Evolutionary conservation across 2,888 invertebrate species (phyloP).

Genomic region (Halictus ligatus): DNA sequence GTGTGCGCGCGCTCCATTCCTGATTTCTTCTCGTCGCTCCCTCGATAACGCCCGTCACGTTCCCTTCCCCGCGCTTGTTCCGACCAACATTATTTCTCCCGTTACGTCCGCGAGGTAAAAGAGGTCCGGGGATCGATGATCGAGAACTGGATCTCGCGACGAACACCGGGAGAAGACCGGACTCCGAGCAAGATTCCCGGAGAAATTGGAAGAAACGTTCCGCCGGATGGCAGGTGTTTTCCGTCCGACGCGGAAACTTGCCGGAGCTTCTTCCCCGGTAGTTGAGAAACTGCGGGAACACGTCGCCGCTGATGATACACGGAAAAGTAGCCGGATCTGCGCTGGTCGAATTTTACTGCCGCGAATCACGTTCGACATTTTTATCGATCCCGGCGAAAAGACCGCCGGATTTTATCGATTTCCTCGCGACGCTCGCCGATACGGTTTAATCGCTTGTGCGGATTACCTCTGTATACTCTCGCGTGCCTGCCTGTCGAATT

Average conservation of each 20-base stretch:
- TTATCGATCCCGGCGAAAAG: neutral
- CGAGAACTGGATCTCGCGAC: constrained; percentile 5
- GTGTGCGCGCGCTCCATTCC: neutral
- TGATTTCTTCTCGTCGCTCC: constrained; percentile 35
- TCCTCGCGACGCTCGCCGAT: too few relatives aligned
- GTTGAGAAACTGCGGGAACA: neutral
- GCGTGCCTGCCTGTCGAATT: neutral
- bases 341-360: neutral
- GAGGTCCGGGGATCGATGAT: neutral
- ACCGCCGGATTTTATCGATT: too few relatives aligned
- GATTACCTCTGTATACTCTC: neutral
- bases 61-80: constrained; percentile 21
- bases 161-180: neutral
- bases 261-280: neutral
- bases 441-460: neutral
- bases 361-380: neutral
- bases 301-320: neutral
- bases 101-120: neutral
- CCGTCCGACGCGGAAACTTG: neutral
- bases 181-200: neutral
- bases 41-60: constrained; percentile 52
- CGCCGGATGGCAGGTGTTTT: neutral
- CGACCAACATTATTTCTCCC: neutral
- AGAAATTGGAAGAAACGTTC: neutral
- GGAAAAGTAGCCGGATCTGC: neutral